Conservation (phyloP, 2,113 vertebrate species). For the Spilogale gracilis region DNA sequence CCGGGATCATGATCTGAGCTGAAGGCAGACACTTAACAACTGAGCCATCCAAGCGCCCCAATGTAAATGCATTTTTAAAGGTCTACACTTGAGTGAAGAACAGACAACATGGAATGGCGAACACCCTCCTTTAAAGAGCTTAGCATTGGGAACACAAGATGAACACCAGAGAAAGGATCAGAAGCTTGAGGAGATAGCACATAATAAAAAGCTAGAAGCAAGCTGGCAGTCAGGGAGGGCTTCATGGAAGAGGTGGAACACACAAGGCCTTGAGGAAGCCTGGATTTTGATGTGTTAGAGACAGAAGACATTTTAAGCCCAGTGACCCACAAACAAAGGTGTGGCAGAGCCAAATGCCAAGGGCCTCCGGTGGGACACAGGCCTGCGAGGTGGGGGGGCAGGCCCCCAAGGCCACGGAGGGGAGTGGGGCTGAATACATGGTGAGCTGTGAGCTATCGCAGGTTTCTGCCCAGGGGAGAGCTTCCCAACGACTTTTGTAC, state of each 20-base stretch:
- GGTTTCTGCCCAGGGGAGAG: not conserved
- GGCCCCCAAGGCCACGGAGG: not conserved
- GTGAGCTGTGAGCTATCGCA: not conserved
- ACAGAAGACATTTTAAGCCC: not conserved
- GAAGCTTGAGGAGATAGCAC: not conserved
- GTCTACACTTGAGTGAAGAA: not conserved
- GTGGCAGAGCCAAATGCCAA: not conserved
- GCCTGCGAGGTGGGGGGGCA: accelerated
- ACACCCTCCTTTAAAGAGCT: not conserved
- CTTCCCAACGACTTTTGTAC: not conserved
- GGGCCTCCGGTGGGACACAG: not conserved
- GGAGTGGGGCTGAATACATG: accelerated
- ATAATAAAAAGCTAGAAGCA: not conserved
- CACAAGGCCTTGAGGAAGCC: not conserved
- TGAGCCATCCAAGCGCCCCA: not conserved
- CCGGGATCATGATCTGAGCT: too few relatives aligned
- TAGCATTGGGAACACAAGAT: not conserved
- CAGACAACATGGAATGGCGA: not conserved
- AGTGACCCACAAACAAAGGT: not conserved
- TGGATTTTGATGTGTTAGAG: not conserved
- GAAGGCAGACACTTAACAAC: too few relatives aligned
- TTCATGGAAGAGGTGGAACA: accelerated
- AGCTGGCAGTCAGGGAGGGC: not conserved
- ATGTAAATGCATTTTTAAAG: not conserved
- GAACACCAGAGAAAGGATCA: not conserved